Percentiles rank a stretch among this genome's conserved stretches.
Conservation (phyloP, 2,113 vertebrate genomes). For the Coryphaenoides rupestris region DNA sequence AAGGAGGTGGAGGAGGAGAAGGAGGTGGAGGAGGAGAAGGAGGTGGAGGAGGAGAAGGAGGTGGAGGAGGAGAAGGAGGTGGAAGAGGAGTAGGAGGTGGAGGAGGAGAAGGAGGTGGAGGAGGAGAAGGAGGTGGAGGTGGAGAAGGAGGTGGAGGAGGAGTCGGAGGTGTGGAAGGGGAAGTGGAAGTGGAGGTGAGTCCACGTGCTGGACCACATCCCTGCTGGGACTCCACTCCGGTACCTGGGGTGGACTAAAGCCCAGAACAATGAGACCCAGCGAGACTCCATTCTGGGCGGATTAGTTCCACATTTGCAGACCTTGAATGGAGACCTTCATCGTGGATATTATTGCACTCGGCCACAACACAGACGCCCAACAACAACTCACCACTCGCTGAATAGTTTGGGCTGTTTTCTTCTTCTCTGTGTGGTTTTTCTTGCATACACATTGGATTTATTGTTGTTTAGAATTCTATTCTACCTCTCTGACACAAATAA, state of each 20-base stretch:
- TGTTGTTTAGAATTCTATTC: conserved; percentile 64
- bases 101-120: no score
- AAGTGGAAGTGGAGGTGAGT: no score
- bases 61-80: no score
- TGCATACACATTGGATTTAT: conserved; percentile 71
- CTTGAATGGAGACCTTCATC: conserved; percentile 56
- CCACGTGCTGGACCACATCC: no score
- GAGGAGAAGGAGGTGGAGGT: no score
- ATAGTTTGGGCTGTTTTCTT: conserved; percentile 68
- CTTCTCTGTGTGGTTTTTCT: conserved; percentile 71
- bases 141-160: no score
- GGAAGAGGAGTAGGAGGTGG: no score
- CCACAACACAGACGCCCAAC: conserved; percentile 55
- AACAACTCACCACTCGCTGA: conserved; percentile 53
- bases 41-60: no score
- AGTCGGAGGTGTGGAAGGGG: no score
- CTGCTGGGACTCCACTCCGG: conserved; percentile 1
- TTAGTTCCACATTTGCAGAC: conserved; percentile 71
- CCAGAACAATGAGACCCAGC: conserved; percentile 56
- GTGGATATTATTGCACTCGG: conserved; percentile 58
- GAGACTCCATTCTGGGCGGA: conserved; percentile 59
- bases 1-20: no score
- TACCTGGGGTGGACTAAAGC: conserved; percentile 53
- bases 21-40: no score
- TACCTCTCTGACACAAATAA: conserved; percentile 69